A percentile compares a stretch with the other conserved stretches of the same genome.
Conservation (phyloP, 2,888 invertebrate species). For the Agonopterix alstromeriana region DNA sequence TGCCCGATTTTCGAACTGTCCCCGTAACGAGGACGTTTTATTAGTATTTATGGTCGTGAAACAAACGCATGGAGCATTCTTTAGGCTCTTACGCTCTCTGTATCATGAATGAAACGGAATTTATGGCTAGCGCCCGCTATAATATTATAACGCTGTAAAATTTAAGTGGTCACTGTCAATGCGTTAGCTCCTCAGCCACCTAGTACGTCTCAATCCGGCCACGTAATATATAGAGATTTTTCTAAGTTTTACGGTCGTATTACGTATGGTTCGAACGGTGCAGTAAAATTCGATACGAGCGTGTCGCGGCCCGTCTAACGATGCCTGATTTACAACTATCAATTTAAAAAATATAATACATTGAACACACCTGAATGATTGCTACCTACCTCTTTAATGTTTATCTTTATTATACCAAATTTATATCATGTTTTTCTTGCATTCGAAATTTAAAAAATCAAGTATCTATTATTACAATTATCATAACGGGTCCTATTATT, state of each 20-base stretch:
- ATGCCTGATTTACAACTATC: slow-evolving; percentile 68
- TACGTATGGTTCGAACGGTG: slow-evolving; percentile 44
- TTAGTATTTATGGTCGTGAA: slow-evolving; percentile 72
- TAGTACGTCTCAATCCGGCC: slow-evolving; percentile 37
- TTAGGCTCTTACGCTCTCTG: slow-evolving; percentile 35
- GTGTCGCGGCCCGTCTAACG: slow-evolving; percentile 55
- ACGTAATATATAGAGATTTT: slow-evolving; percentile 54
- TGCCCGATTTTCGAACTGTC: slow-evolving; percentile 75
- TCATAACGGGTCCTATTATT: slow-evolving; percentile 23
- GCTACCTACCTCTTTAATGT: slow-evolving; percentile 47
- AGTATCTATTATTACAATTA: background rate
- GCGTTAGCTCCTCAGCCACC: slow-evolving; percentile 12
- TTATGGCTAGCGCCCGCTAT: slow-evolving; percentile 63
- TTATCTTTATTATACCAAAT: slow-evolving; percentile 44
- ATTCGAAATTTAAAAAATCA: background rate
- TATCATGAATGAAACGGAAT: slow-evolving; percentile 67
- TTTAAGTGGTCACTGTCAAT: slow-evolving; percentile 29
- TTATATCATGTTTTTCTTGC: slow-evolving; percentile 22
- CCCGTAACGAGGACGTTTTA: slow-evolving; percentile 71
- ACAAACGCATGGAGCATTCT: slow-evolving; percentile 55
- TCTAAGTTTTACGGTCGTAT: slow-evolving; percentile 67
- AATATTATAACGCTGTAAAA: slow-evolving; percentile 41
- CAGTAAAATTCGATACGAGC: slow-evolving; percentile 69
- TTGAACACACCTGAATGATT: slow-evolving; percentile 56
- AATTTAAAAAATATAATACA: slow-evolving; percentile 48